Base-by-base conservation (phyloP, 2,113 vertebrate species). In the Hoplias malabaricus region DNA sequence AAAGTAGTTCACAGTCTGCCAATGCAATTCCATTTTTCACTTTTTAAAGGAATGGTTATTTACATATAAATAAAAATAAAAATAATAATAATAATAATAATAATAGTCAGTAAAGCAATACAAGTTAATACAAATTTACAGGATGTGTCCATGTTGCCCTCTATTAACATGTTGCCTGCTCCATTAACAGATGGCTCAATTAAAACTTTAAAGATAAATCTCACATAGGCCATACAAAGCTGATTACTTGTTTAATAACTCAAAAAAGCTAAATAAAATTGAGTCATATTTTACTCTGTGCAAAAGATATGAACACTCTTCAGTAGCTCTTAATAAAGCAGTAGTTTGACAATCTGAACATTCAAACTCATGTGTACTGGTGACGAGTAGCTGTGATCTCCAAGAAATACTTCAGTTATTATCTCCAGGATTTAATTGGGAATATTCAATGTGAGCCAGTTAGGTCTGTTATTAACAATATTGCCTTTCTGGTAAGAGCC, bases 11-110 rank as follows among this genome's bases (percentile, higher is more conserved):
- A 88, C 85, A 88, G 86, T 89, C 83, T 79, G 83, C 71, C 84
- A 89, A 83, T 86, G 85, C 79, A 87, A 83, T 83, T 87, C 70
- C 70, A 83, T 80, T 84, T 73, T 85, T 70, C 84, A 87, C 71
- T 88, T 85, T 73, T 61, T 86, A 83, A 84, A 82, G 86, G 83
- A 78, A 88, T 88, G 80, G 72, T 84, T 92, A 93, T 92, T 83
- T 86, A 83, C 73, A 89, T 90, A 93, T 91, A 93, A 92, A 90
- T 93, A 88, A 88, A 81, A 86, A 73, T 70, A 46, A 87, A 87
- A 85, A 77, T 25, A 77, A 89, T 40, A 84, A 69, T 69, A 85
- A 77, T 25, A 77, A 89, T 40, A 84, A 69, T 69, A 86, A 82
- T 72, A 73, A 84, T 57, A 83, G 50, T 38, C 53, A 61, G 48